Conservation (phyloP, 2,888 invertebrate species). For the Anthrax anthrax region DNA sequence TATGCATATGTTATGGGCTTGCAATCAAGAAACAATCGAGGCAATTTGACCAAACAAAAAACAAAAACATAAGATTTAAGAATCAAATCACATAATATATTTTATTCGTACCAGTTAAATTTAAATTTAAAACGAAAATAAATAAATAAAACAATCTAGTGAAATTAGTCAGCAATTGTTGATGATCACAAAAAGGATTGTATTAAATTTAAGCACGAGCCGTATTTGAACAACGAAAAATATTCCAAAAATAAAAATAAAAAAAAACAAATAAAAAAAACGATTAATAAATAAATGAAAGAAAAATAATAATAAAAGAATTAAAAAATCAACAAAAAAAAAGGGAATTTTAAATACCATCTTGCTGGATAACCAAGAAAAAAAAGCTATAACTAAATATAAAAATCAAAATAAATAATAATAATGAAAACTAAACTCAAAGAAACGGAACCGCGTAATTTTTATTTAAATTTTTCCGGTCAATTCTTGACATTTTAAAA, state of each 20-base stretch:
- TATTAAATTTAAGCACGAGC: not conserved
- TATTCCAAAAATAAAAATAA: not conserved
- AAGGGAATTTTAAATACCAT: too few relatives aligned
- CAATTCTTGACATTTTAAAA: conserved; percentile 8
- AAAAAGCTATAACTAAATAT: too few relatives aligned
- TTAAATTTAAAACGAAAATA: not conserved
- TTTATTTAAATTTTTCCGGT: conserved; percentile 12
- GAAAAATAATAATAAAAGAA: too few relatives aligned
- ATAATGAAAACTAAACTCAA: not conserved
- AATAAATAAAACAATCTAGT: not conserved
- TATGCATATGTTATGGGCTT: too few relatives aligned
- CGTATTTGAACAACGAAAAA: not conserved
- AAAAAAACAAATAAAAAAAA: too few relatives aligned
- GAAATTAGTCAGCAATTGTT: not conserved
- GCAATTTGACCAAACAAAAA: too few relatives aligned
- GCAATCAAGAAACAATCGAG: too few relatives aligned
- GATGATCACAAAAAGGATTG: not conserved
- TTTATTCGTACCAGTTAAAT: not conserved
- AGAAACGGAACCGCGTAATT: not conserved
- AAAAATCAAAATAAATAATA: too few relatives aligned
- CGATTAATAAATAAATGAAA: too few relatives aligned
- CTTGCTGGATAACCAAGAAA: too few relatives aligned
- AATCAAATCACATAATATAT: not conserved
- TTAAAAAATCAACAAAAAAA: too few relatives aligned
- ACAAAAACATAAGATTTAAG: too few relatives aligned